Evolutionary conservation across 2,797 vertebrate species (phyloP).

Genomic region (Falco berigora): DNA sequence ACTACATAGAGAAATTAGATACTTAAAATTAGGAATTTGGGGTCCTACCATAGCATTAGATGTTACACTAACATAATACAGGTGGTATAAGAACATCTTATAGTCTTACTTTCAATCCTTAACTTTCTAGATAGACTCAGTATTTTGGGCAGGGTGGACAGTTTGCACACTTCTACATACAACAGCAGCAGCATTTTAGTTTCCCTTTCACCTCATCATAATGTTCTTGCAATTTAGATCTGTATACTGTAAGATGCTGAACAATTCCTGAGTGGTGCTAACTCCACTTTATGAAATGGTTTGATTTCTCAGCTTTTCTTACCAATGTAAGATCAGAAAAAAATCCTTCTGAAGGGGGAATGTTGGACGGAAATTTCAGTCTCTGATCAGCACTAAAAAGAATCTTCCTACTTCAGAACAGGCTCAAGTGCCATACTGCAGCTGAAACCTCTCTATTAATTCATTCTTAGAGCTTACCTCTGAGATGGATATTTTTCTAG

Average conservation of each 20-base stretch:
- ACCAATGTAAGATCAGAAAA: not conserved
- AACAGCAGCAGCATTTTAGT: not conserved
- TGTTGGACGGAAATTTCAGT: not conserved
- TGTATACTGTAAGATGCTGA: not conserved
- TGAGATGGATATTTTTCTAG: not conserved
- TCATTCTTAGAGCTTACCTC: not conserved
- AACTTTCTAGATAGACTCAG: not conserved
- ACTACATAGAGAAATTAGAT: not conserved
- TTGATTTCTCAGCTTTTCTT: not conserved
- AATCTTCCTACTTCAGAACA: not conserved
- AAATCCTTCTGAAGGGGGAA: not conserved
- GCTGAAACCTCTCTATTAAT: not conserved
- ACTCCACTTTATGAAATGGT: not conserved
- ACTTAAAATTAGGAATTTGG: not conserved
- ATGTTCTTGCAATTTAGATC: not conserved
- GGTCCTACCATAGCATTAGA: not conserved
- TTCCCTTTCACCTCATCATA: not conserved
- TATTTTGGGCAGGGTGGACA: accelerated
- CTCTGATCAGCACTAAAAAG: not conserved
- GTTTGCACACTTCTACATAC: not conserved
- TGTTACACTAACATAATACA: not conserved
- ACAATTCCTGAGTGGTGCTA: not conserved
- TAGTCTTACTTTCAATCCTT: not conserved
- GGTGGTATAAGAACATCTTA: not conserved
- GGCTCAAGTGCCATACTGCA: not conserved